These are phyloP conservation scores for Lophura nycthemera DNA, from an alignment of 2,113 vertebrate genomes.

Conservation along the genomic window DNA sequence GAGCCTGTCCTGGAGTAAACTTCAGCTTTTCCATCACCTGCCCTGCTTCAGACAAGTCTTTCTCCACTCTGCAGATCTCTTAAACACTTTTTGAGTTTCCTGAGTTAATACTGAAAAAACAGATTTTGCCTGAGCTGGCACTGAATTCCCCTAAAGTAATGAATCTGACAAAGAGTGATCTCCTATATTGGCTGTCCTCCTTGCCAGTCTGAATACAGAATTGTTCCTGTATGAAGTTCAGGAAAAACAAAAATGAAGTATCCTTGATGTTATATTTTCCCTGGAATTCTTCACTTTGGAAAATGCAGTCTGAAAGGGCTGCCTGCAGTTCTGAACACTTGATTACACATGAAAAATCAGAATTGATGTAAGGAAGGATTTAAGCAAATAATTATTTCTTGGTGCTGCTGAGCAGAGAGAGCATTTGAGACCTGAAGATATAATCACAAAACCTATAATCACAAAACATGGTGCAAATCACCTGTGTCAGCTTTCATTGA, in stretches of 20 bases:
- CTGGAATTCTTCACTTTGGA: constrained; percentile 87
- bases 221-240: not conserved
- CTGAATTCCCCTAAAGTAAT: not conserved
- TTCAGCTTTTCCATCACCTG: not conserved
- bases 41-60: not conserved
- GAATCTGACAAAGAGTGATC: constrained; percentile 16
- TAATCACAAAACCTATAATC: constrained; percentile 61
- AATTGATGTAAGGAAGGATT: constrained; percentile 87
- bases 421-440: constrained; percentile 87
- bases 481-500: constrained; percentile 59
- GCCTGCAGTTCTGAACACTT: constrained; percentile 90
- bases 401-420: constrained; percentile 86
- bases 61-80: not conserved
- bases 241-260: not conserved
- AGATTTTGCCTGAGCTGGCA: constrained; percentile 24
- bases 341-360: constrained; percentile 84
- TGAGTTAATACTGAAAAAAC: constrained; percentile 24
- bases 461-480: constrained; percentile 72
- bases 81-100: constrained; percentile 7
- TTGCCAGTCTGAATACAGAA: constrained; percentile 1
- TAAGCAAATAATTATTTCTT: constrained; percentile 84
- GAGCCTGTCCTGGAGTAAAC: not conserved
- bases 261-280: constrained; percentile 76
- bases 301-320: constrained; percentile 87
- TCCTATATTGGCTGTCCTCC: not conserved